phyloP scores from a whole-genome alignment of 1,140 invertebrate species.

The Drosophila pallidifrons region DNA sequence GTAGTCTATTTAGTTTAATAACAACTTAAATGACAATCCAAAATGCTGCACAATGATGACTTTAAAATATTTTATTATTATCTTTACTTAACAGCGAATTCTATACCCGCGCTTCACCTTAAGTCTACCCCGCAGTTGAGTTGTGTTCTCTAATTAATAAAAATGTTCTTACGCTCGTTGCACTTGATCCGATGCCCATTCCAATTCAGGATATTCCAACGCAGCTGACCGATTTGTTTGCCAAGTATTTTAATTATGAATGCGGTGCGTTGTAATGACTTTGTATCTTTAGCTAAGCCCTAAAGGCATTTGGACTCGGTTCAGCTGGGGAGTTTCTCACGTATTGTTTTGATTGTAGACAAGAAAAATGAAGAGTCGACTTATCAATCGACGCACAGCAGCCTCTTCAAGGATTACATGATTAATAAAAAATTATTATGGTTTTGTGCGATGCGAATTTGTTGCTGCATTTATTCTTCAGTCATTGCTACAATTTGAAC shows the following conservation, averaged over 20 bases:
- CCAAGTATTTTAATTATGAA: slow-evolving; percentile 79
- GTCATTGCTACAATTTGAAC: slow-evolving; percentile 47
- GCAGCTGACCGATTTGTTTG: slow-evolving; percentile 42
- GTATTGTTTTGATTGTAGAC: slow-evolving; percentile 30
- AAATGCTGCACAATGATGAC: no score
- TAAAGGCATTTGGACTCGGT: slow-evolving; percentile 11
- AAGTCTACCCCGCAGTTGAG: not conserved
- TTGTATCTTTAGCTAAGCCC: slow-evolving; percentile 59
- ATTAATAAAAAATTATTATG: slow-evolving; percentile 78
- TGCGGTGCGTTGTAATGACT: slow-evolving; percentile 71
- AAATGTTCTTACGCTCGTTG: slow-evolving; percentile 51
- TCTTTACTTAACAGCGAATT: no score
- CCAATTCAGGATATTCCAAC: not conserved
- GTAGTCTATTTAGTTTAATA: no score
- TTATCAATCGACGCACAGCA: slow-evolving; percentile 56
- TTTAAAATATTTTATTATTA: no score
- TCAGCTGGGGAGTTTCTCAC: slow-evolving; percentile 66
- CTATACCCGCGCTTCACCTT: no score
- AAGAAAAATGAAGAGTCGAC: slow-evolving; percentile 10
- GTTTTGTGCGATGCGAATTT: slow-evolving; percentile 56
- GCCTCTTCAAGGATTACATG: slow-evolving; percentile 57
- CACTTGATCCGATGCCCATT: slow-evolving; percentile 21
- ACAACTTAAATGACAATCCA: no score
- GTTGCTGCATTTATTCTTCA: slow-evolving; percentile 25
- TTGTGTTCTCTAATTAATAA: slow-evolving; percentile 56